A percentile compares a stretch with the other conserved stretches of the same genome.
phyloP scores from a whole-genome alignment of 1,140 invertebrate genomes.

The Eufriesea mexicana region DNA sequence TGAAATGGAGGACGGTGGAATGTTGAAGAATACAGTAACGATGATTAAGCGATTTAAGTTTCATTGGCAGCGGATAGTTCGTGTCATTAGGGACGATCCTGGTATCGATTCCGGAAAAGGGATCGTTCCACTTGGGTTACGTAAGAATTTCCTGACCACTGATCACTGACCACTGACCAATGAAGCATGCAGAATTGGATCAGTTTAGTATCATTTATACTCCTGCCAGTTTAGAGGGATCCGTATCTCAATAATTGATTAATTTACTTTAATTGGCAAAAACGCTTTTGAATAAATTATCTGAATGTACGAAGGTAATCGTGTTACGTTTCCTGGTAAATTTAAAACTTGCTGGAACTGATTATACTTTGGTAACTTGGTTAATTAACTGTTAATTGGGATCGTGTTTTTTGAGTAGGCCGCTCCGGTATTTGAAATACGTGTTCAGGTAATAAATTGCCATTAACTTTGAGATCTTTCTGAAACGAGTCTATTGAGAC shows the following conservation, averaged over 20 bases:
- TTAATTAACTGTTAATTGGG: not conserved
- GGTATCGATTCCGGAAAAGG: conserved; percentile 22
- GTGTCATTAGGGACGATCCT: conserved; percentile 9
- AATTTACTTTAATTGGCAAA: not conserved
- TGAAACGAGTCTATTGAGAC: no score
- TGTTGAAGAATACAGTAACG: conserved; percentile 4
- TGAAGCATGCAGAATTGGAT: not conserved
- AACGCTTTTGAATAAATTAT: not conserved
- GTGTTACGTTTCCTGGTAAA: not conserved
- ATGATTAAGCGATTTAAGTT: conserved; percentile 40
- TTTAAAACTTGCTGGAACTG: not conserved
- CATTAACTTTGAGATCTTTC: not conserved
- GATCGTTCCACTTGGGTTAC: conserved; percentile 17
- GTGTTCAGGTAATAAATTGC: not conserved
- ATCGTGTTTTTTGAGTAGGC: not conserved
- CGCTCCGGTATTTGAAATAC: not conserved
- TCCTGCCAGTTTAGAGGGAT: not conserved
- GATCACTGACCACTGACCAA: not conserved
- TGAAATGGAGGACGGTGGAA: not conserved
- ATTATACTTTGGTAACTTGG: not conserved
- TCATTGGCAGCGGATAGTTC: not conserved
- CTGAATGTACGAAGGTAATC: not conserved
- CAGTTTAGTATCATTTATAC: not conserved
- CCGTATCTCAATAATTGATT: not conserved
- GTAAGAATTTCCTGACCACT: conserved; percentile 18